These are phyloP conservation scores for Distichodus sexfasciatus DNA, from an alignment of 2,797 vertebrate genomes.

Conservation along the genomic window DNA sequence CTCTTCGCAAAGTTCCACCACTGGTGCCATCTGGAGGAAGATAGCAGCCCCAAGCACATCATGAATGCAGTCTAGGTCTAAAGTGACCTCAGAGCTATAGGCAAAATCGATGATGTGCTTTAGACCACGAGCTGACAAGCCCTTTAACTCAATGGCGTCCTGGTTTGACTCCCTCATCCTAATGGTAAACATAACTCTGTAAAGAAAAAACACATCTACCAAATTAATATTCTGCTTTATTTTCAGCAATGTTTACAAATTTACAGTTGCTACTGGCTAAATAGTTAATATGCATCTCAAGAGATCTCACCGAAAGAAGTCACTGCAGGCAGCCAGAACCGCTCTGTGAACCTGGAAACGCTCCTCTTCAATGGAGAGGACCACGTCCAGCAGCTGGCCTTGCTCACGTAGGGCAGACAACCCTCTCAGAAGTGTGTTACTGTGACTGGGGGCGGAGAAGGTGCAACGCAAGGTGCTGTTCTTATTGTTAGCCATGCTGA, in stretches of 20 bases:
- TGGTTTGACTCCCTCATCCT: constrained; percentile 95
- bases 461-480: constrained; percentile 88
- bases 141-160: constrained; percentile 89
- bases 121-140: constrained; percentile 88
- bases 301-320: constrained; percentile 91
- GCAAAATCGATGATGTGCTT: constrained; percentile 97
- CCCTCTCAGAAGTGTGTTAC: constrained; percentile 88
- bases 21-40: constrained; percentile 96
- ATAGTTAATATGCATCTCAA: neutral
- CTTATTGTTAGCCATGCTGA: constrained; percentile 94
- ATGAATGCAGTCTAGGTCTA: constrained; percentile 96
- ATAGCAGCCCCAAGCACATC: constrained; percentile 96
- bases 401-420: constrained; percentile 86
- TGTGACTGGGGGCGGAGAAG: constrained; percentile 93
- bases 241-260: too few species aligned
- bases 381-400: constrained; percentile 93
- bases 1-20: constrained; percentile 96
- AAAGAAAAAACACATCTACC: constrained; percentile 44
- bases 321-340: constrained; percentile 95
- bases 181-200: constrained; percentile 97
- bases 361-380: constrained; percentile 89
- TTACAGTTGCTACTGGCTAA: too few species aligned
- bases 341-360: constrained; percentile 94
- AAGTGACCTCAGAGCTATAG: constrained; percentile 92
- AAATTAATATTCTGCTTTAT: neutral